Conservation (phyloP, 2,113 vertebrate species). For the Okapia johnstoni region DNA sequence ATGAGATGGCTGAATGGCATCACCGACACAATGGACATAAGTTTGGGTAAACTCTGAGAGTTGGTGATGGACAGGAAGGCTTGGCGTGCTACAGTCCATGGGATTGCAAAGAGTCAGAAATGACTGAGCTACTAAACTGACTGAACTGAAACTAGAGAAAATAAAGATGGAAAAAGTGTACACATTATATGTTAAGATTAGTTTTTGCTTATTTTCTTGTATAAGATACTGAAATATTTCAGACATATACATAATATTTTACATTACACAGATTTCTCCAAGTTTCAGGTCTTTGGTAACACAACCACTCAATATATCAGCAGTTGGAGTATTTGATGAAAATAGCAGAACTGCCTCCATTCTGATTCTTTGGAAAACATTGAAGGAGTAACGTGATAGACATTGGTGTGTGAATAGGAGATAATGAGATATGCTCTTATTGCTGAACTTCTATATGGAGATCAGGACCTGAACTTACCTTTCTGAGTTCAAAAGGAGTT, state of each 20-base stretch:
- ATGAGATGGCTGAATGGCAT: neutral
- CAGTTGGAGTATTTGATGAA: neutral
- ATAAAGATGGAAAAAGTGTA: neutral
- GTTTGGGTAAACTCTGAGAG: neutral
- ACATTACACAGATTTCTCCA: neutral
- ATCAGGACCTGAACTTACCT: neutral
- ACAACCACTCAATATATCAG: neutral
- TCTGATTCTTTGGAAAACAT: neutral
- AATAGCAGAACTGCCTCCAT: neutral
- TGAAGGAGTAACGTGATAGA: neutral
- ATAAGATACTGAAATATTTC: neutral
- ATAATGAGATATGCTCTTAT: neutral
- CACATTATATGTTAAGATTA: neutral
- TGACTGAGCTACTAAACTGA: neutral
- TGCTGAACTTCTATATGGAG: neutral
- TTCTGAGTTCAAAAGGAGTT: neutral
- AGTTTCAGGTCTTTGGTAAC: neutral
- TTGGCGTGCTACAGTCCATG: neutral
- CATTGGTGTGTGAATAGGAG: neutral
- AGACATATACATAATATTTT: neutral
- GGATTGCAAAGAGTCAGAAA: neutral
- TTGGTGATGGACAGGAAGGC: neutral
- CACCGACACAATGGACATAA: neutral
- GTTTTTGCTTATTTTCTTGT: neutral
- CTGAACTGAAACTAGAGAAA: neutral